Evolutionary conservation across 2,797 vertebrate genomes (phyloP), one percentile per base, ranked within the genome.

Genomic region (Macroramphosus scolopax): DNA sequence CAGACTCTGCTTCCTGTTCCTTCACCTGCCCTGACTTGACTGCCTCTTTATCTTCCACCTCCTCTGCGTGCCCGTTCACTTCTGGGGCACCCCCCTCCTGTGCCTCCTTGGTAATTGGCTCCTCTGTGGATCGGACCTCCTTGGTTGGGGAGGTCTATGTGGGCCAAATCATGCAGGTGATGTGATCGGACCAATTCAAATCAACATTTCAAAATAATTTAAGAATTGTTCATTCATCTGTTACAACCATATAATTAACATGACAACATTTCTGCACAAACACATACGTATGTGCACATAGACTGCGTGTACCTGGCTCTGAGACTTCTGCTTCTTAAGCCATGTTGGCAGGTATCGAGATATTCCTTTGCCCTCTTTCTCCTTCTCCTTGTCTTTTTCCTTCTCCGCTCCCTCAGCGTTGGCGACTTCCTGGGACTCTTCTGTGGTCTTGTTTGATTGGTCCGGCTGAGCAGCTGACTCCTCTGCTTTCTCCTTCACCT

Each of bases 271-370:
- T n/a, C n/a, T n/a, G n/a, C n/a, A n/a, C n/a, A n/a, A 30, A 15
- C 8, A 31, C 2, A 15, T 1, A 25, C 4, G 8, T 0, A 6
- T 14, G n/a, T 17, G 13, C 18, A 13, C 17, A 2, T 15, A 16
- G n/a, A 8, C 9, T 11, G 8, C 7, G 14, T 20, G 83, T 51
- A 90, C 82, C 78, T 94, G 91, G 61, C 84, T 93, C 65, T 92
- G 92, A 10, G 96, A 96, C 69, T 93, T 97, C 51, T 96, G 96
- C 63, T 95, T 97, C 86, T 96, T 99, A 84, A 95, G 91, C 96
- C 96, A 99, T 36, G 94, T 92, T 3, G 96, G 95, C 49, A 99
- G 85, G 67, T 97, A 98, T 26, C 95, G 93, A 71, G 93, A 92
- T 81, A 98, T 92, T 15, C 95, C 94, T 83, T 93, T 93, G 40